A percentile compares a stretch with the other conserved stretches of the same genome.
phyloP scores from a whole-genome alignment of 2,113 vertebrate species.

The Seriola rivoliana region DNA sequence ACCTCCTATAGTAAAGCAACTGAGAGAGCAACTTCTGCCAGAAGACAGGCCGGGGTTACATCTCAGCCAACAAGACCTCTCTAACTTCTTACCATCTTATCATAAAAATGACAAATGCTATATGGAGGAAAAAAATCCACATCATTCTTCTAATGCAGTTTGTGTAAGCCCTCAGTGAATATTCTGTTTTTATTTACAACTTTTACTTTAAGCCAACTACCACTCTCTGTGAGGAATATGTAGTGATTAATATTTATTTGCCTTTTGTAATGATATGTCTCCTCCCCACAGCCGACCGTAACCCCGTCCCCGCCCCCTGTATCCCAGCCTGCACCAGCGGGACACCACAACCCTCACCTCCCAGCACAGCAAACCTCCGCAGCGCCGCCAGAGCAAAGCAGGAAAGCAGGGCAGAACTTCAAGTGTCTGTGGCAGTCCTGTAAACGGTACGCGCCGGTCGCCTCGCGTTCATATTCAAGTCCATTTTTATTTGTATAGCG shows the following conservation, averaged over 20 bases:
- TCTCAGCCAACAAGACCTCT: constrained; percentile 74
- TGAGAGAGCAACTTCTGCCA: constrained; percentile 79
- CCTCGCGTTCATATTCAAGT: too few relatives aligned
- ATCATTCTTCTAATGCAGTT: not conserved
- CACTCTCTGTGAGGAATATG: too few relatives aligned
- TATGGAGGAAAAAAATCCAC: too few relatives aligned
- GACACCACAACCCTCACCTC: constrained; percentile 86
- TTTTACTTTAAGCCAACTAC: too few relatives aligned
- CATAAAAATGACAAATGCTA: not conserved
- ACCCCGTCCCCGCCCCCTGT: constrained; percentile 86
- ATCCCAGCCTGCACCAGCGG: constrained; percentile 82
- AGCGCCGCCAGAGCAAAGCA: constrained; percentile 87
- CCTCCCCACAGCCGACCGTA: constrained; percentile 78
- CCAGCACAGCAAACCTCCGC: constrained; percentile 82
- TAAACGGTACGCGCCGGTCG: constrained; percentile 88
- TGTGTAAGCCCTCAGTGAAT: not conserved
- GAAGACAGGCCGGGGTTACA: constrained; percentile 74
- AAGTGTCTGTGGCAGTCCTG: constrained; percentile 99
- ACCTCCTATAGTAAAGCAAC: constrained; percentile 83
- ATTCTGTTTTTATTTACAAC: too few relatives aligned
- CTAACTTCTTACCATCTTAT: not conserved
- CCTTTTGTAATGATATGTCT: not conserved
- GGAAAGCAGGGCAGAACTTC: constrained; percentile 98
- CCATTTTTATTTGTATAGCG: too few relatives aligned
- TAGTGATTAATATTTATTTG: not conserved